Evolutionary conservation across 2,888 invertebrate genomes (phyloP).

Genomic region (Cryptocephalus moraei): DNA sequence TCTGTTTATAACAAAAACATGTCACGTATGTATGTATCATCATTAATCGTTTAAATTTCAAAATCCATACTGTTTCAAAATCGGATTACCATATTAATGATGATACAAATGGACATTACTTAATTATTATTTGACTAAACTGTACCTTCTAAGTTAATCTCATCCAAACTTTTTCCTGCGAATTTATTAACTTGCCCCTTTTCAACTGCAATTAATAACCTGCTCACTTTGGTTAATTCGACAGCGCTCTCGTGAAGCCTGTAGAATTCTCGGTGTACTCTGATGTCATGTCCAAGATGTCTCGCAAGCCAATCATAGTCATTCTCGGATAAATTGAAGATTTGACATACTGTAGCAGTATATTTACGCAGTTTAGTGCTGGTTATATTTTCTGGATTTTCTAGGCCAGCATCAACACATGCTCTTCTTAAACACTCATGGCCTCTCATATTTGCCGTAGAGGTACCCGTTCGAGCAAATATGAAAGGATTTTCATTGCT

Average conservation of each 20-base stretch:
- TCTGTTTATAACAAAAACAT: too few relatives aligned
- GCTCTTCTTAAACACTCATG: too few relatives aligned
- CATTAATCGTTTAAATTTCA: too few relatives aligned
- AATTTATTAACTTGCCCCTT: conserved; percentile 11
- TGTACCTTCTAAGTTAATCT: neutral
- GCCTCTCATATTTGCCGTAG: too few relatives aligned
- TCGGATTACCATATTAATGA: too few relatives aligned
- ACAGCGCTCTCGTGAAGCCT: conserved; percentile 19
- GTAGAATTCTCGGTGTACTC: conserved; percentile 14
- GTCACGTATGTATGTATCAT: too few relatives aligned
- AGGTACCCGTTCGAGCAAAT: too few relatives aligned
- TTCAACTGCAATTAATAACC: conserved; percentile 17
- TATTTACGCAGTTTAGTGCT: conserved; percentile 20
- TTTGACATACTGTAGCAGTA: too few relatives aligned
- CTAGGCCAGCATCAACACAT: conserved; percentile 4
- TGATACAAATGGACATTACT: too few relatives aligned
- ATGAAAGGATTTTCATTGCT: too few relatives aligned
- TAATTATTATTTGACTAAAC: too few relatives aligned
- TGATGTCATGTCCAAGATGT: conserved; percentile 20
- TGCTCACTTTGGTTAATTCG: conserved; percentile 20
- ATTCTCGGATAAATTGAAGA: conserved; percentile 19
- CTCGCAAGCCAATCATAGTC: conserved; percentile 20
- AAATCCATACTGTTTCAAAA: too few relatives aligned
- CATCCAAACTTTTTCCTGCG: neutral
- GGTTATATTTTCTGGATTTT: conserved; percentile 12